Base-by-base conservation (phyloP, 1,140 invertebrate genomes). In the Ptiloglossa arizonensis region DNA sequence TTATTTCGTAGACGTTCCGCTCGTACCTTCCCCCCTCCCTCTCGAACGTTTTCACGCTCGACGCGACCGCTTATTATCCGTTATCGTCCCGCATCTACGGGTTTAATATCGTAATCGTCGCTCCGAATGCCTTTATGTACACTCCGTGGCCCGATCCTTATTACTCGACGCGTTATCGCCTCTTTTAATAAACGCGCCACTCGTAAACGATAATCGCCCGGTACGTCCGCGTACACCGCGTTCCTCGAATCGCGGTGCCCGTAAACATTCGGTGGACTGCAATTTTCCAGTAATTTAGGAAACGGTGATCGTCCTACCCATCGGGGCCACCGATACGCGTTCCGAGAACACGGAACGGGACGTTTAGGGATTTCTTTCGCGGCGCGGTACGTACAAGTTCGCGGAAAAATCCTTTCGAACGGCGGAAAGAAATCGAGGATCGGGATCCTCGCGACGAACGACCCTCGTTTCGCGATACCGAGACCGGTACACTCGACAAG, bases 71-170 rank as follows among this genome's bases (percentile, higher is more conserved):
- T 76, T 76, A 69, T 60, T 69, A 76, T 50, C 64, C 52, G 22
- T 48, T 75, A 68, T 59, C 64, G 54, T 59, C 19, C 46, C n/a
- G 22, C 41, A 69, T 59, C 73, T 35, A 0, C 11, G n/a, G n/a
- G 63, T 27, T 41, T 69, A 48, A 59, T 48, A 69, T 59, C 41
- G 29, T 60, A 69, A 59, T 68, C 63, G 46, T 32, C 48, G 56
- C 17, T 41, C 29, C 1, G 11, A 15, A 44, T 46, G 38, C 22
- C 38, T 6, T 15, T 11, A n/a, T 9, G 22, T 19, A 35, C 35
- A 41, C n/a, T n/a, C 1, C n/a, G n/a, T n/a, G 27, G 17, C 52
- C 35, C 32, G 54, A 41, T 29, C 41, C 44, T 66, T 66, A 66
- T 48, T 66, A 17, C 17, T 17, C 22, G 17, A 19, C 63, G 27